A percentile compares a stretch with the other conserved stretches of the same genome.
Conservation (phyloP, 2,113 vertebrate genomes). For the Todiramphus saurophagus region DNA sequence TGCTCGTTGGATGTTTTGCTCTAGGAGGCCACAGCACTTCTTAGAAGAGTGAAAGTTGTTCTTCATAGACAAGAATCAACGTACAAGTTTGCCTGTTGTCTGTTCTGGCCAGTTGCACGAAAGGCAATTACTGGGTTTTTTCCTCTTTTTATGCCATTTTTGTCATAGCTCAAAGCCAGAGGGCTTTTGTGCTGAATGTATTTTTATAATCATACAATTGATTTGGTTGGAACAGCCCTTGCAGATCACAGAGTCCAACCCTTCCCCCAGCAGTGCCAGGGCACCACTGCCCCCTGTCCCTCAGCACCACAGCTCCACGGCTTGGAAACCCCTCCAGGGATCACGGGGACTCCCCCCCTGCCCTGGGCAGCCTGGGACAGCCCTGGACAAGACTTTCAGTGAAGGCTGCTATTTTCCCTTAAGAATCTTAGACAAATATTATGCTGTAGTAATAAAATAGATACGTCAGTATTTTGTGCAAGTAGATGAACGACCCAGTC, state of each 20-base stretch:
- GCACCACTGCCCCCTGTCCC: background rate
- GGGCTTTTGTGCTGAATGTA: background rate
- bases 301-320: background rate
- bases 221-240: background rate
- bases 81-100: background rate
- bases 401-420: background rate
- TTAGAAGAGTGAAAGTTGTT: background rate
- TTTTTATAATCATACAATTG: background rate
- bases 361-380: background rate
- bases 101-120: background rate
- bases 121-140: background rate
- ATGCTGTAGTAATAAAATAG: background rate
- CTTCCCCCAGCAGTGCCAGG: background rate
- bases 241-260: background rate
- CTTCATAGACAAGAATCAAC: rapidly evolving
- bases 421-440: background rate
- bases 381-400: background rate
- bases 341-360: background rate
- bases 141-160: background rate
- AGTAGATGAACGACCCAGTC: background rate
- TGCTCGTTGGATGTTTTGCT: rapidly evolving
- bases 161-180: background rate
- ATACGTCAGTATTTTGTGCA: background rate
- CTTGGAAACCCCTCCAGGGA: background rate
- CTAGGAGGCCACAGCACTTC: background rate